Percentiles rank a stretch among this genome's conserved stretches.
Evolutionary conservation across 2,797 vertebrate genomes (phyloP).

Genomic region (Gymnothorax reevesii): DNA sequence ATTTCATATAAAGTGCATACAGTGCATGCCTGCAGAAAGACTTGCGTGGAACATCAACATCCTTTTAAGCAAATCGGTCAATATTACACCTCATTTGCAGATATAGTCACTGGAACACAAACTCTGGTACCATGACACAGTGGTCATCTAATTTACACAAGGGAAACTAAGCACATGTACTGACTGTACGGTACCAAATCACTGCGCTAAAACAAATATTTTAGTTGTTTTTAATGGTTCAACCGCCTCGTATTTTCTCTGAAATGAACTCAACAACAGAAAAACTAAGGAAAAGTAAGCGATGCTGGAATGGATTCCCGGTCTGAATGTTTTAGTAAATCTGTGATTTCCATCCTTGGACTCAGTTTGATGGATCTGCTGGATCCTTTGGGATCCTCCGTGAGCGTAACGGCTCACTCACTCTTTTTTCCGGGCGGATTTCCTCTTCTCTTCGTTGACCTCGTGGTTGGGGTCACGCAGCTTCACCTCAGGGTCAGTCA

Average conservation of each 20-base stretch:
- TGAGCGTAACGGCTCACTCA: constrained; percentile 58
- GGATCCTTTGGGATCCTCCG: not conserved
- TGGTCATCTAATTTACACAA: not conserved
- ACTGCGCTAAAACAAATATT: not conserved
- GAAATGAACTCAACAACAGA: not conserved
- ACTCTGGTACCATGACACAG: not conserved
- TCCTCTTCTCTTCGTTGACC: constrained; percentile 96
- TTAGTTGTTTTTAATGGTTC: not conserved
- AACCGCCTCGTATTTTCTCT: not conserved
- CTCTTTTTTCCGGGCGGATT: constrained; percentile 97
- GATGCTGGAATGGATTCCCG: not conserved
- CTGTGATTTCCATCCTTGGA: not conserved
- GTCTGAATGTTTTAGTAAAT: not conserved
- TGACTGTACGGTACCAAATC: not conserved
- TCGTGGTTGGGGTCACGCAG: constrained; percentile 92
- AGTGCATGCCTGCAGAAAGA: not conserved
- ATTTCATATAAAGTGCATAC: not conserved
- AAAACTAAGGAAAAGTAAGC: not conserved
- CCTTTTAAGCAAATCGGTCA: not conserved
- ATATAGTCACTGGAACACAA: not conserved
- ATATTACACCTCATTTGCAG: not conserved
- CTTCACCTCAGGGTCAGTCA: constrained; percentile 90
- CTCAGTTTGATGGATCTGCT: not conserved
- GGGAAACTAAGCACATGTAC: not conserved
- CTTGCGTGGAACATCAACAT: not conserved